Evolutionary conservation across 2,113 vertebrate species (phyloP).

Genomic region (Microcebus tavaratra): DNA sequence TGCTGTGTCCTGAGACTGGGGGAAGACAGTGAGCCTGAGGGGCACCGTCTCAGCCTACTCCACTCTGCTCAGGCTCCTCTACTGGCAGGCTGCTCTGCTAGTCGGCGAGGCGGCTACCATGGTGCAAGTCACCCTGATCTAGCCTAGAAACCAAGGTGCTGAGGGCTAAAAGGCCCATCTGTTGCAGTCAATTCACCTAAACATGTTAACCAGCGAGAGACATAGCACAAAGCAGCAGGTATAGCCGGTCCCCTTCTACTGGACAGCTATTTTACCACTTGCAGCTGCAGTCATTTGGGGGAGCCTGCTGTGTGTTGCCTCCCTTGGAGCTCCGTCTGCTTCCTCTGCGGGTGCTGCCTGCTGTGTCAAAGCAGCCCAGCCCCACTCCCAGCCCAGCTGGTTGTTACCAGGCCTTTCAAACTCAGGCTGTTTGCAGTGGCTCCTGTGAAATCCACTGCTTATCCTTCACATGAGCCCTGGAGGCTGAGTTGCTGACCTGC

Average conservation of each 20-base stretch:
- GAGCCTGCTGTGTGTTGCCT: constrained; percentile 68
- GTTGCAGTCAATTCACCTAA: constrained; percentile 56
- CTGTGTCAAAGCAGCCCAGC: constrained; percentile 16
- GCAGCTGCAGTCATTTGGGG: constrained; percentile 76
- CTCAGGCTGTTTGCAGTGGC: neutral
- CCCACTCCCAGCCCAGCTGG: constrained; percentile 25
- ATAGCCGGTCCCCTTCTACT: constrained; percentile 43
- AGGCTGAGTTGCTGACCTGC: neutral
- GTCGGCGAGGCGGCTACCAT: neutral
- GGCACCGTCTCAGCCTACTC: neutral
- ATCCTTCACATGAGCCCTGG: neutral
- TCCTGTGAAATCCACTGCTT: constrained; percentile 54
- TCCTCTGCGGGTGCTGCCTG: constrained; percentile 58
- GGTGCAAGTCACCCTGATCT: neutral
- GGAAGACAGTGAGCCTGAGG: neutral
- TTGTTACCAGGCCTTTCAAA: constrained; percentile 56
- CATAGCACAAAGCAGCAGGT: constrained; percentile 49
- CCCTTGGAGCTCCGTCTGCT: constrained; percentile 56
- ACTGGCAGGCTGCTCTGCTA: neutral
- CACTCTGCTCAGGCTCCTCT: neutral
- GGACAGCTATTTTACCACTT: constrained; percentile 73
- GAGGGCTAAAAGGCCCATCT: constrained; percentile 52
- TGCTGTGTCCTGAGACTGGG: neutral
- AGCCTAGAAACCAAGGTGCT: constrained; percentile 31
- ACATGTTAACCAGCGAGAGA: neutral